Conservation (phyloP, 2,888 invertebrate genomes). For the Conops quadrifasciatus region DNA sequence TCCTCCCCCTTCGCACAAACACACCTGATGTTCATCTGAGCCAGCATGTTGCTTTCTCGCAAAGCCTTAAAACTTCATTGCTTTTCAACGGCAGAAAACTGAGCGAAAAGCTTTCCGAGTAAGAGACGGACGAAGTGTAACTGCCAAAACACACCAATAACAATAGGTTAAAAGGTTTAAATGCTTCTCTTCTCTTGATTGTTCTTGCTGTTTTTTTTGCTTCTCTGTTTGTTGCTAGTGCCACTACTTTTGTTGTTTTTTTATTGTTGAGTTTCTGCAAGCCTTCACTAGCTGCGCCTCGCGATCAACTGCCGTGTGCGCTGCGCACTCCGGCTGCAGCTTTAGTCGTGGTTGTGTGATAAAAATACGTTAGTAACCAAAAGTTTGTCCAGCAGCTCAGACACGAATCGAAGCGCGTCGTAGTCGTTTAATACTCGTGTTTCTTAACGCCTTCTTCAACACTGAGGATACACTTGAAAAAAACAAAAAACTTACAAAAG, state of each 20-base stretch:
- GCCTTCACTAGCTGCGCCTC: background rate
- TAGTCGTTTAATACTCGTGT: constrained; percentile 35
- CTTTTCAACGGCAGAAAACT: too few species aligned
- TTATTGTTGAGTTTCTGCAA: background rate
- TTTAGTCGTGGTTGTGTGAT: constrained; percentile 64
- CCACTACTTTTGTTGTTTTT: background rate
- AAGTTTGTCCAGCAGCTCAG: constrained; percentile 63
- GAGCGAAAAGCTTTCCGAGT: too few species aligned
- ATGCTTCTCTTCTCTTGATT: too few species aligned
- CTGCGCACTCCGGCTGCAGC: constrained; percentile 43
- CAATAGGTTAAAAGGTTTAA: too few species aligned
- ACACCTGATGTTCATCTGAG: too few species aligned
- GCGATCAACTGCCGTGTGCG: too few species aligned
- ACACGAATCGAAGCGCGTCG: constrained; percentile 54
- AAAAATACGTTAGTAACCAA: constrained; percentile 65
- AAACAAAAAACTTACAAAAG: constrained; percentile 26
- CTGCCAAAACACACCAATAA: too few species aligned
- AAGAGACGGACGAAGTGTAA: too few species aligned
- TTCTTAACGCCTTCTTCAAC: constrained; percentile 43
- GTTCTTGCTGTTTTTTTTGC: background rate
- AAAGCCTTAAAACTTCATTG: too few species aligned
- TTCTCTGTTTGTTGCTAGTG: background rate
- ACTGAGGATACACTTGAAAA: constrained; percentile 42
- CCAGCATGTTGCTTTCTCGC: too few species aligned
- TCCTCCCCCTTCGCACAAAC: background rate